These are phyloP conservation scores for Cantharis nigra DNA, from an alignment of 2,888 invertebrate genomes.

Conservation along the genomic window DNA sequence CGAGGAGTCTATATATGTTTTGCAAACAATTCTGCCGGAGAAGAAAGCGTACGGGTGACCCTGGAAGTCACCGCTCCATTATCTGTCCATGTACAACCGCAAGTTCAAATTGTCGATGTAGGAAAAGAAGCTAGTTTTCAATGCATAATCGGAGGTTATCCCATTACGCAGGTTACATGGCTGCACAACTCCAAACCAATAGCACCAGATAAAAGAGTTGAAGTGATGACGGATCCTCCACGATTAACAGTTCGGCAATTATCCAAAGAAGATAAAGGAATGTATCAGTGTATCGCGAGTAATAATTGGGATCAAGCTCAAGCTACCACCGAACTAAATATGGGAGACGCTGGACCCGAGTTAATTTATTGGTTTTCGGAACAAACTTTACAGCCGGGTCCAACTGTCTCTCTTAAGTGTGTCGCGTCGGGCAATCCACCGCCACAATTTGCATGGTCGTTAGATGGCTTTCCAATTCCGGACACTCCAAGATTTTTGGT, in stretches of 20 bases:
- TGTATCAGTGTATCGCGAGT: slow-evolving; percentile 89
- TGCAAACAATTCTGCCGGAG: slow-evolving; percentile 88
- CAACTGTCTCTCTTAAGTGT: slow-evolving; percentile 89
- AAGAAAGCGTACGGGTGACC: slow-evolving; percentile 76
- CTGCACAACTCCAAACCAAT: slow-evolving; percentile 70
- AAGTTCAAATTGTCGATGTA: slow-evolving; percentile 78
- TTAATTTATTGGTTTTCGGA: slow-evolving; percentile 90
- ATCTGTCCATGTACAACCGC: slow-evolving; percentile 79
- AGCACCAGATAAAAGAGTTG: slow-evolving; percentile 52
- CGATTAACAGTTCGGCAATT: slow-evolving; percentile 64
- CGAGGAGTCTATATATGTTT: slow-evolving; percentile 87
- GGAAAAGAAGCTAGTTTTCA: slow-evolving; percentile 84
- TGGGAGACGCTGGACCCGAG: slow-evolving; percentile 89
- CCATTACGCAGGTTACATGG: slow-evolving; percentile 80
- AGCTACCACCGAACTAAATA: slow-evolving; percentile 77
- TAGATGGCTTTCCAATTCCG: slow-evolving; percentile 79
- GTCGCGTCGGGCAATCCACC: slow-evolving; percentile 94
- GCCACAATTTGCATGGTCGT: slow-evolving; percentile 88
- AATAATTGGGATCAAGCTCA: slow-evolving; percentile 85
- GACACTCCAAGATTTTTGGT: slow-evolving; percentile 76
- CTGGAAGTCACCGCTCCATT: slow-evolving; percentile 81
- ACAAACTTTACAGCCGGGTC: slow-evolving; percentile 89
- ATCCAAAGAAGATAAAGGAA: slow-evolving; percentile 82
- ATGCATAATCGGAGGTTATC: slow-evolving; percentile 86
- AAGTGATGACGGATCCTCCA: slow-evolving; percentile 51